A percentile compares a stretch with the other conserved stretches of the same genome.
These are phyloP conservation scores for Ciconia stormi DNA, from an alignment of 2,113 vertebrate species.

Conservation along the genomic window DNA sequence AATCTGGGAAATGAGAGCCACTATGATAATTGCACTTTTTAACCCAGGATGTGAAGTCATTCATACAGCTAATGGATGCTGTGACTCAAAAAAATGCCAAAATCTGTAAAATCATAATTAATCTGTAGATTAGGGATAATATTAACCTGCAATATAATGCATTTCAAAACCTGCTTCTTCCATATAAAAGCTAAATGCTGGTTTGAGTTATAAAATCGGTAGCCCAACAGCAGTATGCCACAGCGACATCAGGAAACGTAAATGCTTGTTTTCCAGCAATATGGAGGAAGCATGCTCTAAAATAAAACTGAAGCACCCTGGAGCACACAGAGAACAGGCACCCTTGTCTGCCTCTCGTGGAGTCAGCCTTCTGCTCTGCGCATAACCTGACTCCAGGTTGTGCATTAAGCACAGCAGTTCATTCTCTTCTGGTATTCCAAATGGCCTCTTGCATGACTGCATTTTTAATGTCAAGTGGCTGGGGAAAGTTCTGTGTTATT, in stretches of 20 bases:
- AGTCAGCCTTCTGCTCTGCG: neutral
- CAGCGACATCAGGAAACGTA: neutral
- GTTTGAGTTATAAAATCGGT: neutral
- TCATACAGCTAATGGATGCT: neutral
- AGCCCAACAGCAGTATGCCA: neutral
- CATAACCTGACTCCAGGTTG: neutral
- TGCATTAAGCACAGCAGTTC: neutral
- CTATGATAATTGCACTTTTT: neutral
- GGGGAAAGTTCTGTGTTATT: constrained; percentile 4
- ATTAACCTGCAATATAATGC: neutral
- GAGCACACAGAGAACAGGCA: neutral
- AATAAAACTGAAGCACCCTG: neutral
- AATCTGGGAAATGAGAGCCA: neutral
- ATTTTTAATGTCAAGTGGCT: constrained; percentile 19
- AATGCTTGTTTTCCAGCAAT: neutral
- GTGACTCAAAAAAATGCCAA: neutral
- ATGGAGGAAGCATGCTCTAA: neutral
- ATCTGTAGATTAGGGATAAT: neutral
- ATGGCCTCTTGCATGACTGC: neutral
- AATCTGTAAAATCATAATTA: neutral
- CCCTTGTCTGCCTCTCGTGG: neutral
- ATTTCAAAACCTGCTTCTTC: neutral
- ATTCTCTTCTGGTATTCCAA: neutral
- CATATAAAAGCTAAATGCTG: neutral
- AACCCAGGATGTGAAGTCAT: neutral